These are phyloP conservation scores for Drosophila nikananu DNA, from an alignment of 1,140 invertebrate species.

Conservation along the genomic window DNA sequence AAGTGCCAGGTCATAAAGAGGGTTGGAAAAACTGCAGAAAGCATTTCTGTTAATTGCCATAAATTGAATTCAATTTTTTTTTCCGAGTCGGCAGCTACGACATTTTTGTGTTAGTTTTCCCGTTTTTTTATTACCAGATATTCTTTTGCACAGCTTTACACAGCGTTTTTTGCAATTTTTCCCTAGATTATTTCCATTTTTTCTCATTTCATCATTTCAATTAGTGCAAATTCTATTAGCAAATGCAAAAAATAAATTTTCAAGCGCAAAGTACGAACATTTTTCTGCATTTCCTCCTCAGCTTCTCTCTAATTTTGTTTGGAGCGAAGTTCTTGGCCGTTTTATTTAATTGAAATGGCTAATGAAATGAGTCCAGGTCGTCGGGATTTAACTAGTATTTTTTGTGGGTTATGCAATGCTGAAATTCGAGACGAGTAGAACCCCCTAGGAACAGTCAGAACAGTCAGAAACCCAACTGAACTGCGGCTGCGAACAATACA, in stretches of 20 bases:
- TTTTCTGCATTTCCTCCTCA: slow-evolving; percentile 16
- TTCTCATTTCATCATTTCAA: slow-evolving; percentile 74
- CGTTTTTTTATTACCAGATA: slow-evolving; percentile 7
- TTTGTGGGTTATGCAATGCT: slow-evolving; percentile 44
- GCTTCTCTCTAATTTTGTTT: slow-evolving; percentile 35
- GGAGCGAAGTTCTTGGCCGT: slow-evolving; percentile 12
- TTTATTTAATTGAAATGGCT: slow-evolving; percentile 50
- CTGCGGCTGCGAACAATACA: slow-evolving; percentile 47
- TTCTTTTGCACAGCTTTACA: slow-evolving; percentile 22
- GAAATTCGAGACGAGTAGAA: slow-evolving; percentile 18
- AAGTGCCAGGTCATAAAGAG: background rate
- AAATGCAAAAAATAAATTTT: slow-evolving; percentile 40
- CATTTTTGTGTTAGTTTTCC: slow-evolving; percentile 35
- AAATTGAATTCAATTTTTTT: slow-evolving; percentile 62
- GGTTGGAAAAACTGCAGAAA: slow-evolving; percentile 5
- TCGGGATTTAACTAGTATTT: slow-evolving; percentile 6
- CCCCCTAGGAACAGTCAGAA: slow-evolving; percentile 12
- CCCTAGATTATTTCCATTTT: slow-evolving; percentile 38
- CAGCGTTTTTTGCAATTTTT: slow-evolving; percentile 31
- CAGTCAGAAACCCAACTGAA: slow-evolving; percentile 19
- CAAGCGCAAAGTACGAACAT: slow-evolving; percentile 21
- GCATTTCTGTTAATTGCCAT: slow-evolving; percentile 67
- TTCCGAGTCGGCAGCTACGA: slow-evolving; percentile 2
- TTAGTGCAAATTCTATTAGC: slow-evolving; percentile 65
- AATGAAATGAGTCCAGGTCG: slow-evolving; percentile 44